Percentiles rank a stretch among this genome's conserved stretches.
These are phyloP conservation scores for Agrilus cyanescens DNA, from an alignment of 2,888 invertebrate genomes.

Conservation along the genomic window DNA sequence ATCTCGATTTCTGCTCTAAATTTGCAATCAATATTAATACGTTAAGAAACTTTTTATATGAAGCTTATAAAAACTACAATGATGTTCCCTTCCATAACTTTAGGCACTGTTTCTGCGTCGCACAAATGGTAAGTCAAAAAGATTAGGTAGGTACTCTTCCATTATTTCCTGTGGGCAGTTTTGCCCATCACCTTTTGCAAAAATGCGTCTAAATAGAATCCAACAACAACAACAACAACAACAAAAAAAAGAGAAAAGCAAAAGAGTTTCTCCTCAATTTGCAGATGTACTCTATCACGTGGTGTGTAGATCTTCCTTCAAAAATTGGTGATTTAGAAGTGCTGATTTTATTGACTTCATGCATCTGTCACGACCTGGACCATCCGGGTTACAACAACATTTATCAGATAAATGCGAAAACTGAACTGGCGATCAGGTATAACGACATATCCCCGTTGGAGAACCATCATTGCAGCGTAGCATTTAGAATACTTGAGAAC, in stretches of 20 bases:
- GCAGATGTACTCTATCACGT: conserved; percentile 72
- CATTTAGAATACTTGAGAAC: conserved; percentile 67
- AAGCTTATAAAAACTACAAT: conserved; percentile 70
- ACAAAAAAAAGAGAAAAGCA: no score
- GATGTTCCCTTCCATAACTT: conserved; percentile 83
- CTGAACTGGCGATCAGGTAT: conserved; percentile 70
- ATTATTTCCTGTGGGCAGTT: background rate
- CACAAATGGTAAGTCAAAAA: conserved; percentile 61
- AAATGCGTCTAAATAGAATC: background rate
- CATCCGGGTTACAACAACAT: conserved; percentile 70
- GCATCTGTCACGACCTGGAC: conserved; percentile 71
- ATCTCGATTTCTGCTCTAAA: conserved; percentile 60
- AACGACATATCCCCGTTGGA: conserved; percentile 79
- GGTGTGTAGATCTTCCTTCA: conserved; percentile 56
- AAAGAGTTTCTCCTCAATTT: conserved; percentile 14
- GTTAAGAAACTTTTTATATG: conserved; percentile 59
- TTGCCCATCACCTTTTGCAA: background rate
- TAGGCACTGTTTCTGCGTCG: conserved; percentile 76
- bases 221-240: no score
- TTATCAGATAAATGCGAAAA: conserved; percentile 72
- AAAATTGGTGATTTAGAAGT: conserved; percentile 65
- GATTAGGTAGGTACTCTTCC: conserved; percentile 1
- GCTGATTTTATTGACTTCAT: conserved; percentile 62
- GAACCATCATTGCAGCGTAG: conserved; percentile 78
- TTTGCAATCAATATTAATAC: conserved; percentile 62